phyloP scores from a whole-genome alignment of 2,888 invertebrate genomes.

The Pseudanteris insignis region DNA sequence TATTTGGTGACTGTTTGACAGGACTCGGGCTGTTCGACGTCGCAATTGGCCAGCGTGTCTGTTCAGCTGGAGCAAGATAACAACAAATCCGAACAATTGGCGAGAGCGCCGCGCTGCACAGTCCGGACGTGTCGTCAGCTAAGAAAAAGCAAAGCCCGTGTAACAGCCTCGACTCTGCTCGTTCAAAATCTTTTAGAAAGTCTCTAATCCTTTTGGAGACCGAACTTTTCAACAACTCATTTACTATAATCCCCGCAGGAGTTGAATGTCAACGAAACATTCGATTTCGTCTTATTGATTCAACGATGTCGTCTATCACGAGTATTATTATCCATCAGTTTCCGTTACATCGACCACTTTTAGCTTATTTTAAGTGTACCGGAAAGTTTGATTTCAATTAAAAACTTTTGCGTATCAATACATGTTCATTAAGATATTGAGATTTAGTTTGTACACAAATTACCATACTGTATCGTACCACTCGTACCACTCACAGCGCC shows the following conservation, averaged over 20 bases:
- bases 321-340: slow-evolving; percentile 15
- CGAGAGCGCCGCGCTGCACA: slow-evolving; percentile 56
- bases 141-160: slow-evolving; percentile 55
- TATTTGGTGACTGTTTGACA: slow-evolving; percentile 47
- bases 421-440: no score
- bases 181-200: slow-evolving; percentile 63
- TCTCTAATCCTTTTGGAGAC: slow-evolving; percentile 54
- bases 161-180: slow-evolving; percentile 59
- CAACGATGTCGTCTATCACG: slow-evolving; percentile 15
- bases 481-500: no score
- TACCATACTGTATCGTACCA: no score
- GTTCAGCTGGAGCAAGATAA: slow-evolving; percentile 63
- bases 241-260: slow-evolving; percentile 35
- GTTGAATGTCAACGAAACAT: slow-evolving; percentile 37
- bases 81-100: slow-evolving; percentile 63
- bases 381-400: no score
- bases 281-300: slow-evolving; percentile 34
- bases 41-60: slow-evolving; percentile 61
- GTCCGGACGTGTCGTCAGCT: slow-evolving; percentile 57
- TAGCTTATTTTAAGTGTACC: no score
- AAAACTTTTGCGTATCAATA: no score
- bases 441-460: no score
- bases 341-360: no score
- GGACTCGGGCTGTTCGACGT: slow-evolving; percentile 59
- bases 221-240: slow-evolving; percentile 42